Conservation (phyloP, 2,113 vertebrate species). For the Myrmecobius fasciatus region DNA sequence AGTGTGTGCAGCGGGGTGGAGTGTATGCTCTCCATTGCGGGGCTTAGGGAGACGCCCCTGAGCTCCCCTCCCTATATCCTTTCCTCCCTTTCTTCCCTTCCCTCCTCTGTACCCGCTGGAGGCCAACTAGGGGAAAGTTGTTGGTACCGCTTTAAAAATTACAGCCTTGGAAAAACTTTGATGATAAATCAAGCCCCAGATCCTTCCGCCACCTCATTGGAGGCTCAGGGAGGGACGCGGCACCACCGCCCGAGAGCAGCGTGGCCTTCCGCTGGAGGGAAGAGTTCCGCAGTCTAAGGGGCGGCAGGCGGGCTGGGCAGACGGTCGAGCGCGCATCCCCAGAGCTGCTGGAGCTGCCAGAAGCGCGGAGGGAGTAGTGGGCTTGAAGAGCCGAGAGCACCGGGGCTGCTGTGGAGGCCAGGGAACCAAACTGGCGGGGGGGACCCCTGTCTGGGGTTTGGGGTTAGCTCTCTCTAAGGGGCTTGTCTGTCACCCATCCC, state of each 20-base stretch:
- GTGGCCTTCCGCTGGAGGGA: slow-evolving; percentile 82
- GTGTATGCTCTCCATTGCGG: not conserved
- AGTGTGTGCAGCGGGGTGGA: not conserved
- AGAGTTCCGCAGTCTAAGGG: slow-evolving; percentile 82
- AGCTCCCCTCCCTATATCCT: not conserved
- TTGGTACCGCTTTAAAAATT: slow-evolving; percentile 81
- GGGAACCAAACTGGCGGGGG: slow-evolving; percentile 39
- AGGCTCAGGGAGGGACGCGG: slow-evolving; percentile 72
- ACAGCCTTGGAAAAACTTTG: slow-evolving; percentile 85
- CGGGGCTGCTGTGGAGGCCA: slow-evolving; percentile 26
- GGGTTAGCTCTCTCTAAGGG: slow-evolving; percentile 27
- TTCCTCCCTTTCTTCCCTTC: not conserved
- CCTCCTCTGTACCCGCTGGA: not conserved
- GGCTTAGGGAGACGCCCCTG: not conserved
- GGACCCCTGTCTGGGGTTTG: slow-evolving; percentile 44
- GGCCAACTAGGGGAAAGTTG: slow-evolving; percentile 44
- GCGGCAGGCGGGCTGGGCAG: slow-evolving; percentile 72
- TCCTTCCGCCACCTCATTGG: slow-evolving; percentile 89
- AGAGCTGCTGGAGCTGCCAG: slow-evolving; percentile 61
- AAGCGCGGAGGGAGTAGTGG: slow-evolving; percentile 29
- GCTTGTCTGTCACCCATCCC: not conserved
- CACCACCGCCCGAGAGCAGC: slow-evolving; percentile 45
- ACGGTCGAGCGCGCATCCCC: slow-evolving; percentile 58
- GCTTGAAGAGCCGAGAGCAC: not conserved
- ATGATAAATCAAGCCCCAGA: slow-evolving; percentile 83